Evolutionary conservation across 2,888 invertebrate genomes (phyloP), one percentile per base, ranked within the genome.

Genomic region (Eupithecia exiguata): DNA sequence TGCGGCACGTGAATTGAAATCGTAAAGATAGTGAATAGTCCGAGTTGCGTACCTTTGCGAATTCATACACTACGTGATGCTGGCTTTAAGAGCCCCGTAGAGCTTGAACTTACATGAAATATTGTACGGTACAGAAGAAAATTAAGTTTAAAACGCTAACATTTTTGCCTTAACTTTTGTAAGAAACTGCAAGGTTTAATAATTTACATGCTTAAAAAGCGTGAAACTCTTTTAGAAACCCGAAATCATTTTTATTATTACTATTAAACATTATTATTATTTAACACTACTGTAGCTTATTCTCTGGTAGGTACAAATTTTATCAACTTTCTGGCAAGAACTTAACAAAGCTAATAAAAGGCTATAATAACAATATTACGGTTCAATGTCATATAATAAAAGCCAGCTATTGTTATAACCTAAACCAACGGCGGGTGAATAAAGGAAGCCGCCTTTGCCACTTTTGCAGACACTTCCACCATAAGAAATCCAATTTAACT

Each of bases 401-500:
- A 88, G 84, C 81, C 83, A 85, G 82, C 88, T 87, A 87, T 88
- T 89, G 88, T 90, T 85, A 89, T 89, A 91, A 88, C 81, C 82
- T 88, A 89, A 91, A 90, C 87, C 86, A 89, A 85, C 87, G 84
- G 81, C 77, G 84, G 86, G 85, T 83, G 89, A 88, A 91, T 90
- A 91, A 90, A 91, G 81, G 84, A 86, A 83, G 87, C 89, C 89
- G 87, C 88, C 81, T 84, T 84, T 87, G 88, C 87, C 88, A 89
- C 89, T 91, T 89, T 86, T 84, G 84, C 85, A 84, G 84, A 87
- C 90, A 89, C 89, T 91, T 89, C 86, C 89, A 89, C 92, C 91
- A 91, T 93, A 93, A 93, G 92, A 93, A 93, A 93, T 93, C 91
- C 92, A 93, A 93, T 93, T 93, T 93, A 93, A 93, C 93, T 93